phyloP scores from a whole-genome alignment of 2,797 vertebrate species.

The Octomys mimax region DNA sequence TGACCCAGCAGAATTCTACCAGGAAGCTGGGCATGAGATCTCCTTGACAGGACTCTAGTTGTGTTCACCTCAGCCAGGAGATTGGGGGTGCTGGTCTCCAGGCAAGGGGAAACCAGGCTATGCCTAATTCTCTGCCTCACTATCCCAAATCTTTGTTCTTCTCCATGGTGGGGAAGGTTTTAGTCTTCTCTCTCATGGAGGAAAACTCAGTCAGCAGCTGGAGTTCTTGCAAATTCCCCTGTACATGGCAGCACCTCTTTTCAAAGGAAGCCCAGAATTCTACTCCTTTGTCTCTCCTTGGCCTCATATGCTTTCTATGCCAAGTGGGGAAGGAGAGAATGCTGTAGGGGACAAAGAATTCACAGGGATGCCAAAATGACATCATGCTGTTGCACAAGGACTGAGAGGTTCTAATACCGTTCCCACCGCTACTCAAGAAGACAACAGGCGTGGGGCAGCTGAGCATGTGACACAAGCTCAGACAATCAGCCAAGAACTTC shows the following conservation, averaged over 20 bases:
- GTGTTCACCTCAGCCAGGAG: background rate
- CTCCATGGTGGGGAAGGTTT: background rate
- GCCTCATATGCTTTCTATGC: background rate
- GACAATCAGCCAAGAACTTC: background rate
- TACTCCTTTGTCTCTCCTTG: background rate
- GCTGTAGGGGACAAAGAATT: background rate
- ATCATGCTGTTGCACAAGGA: background rate
- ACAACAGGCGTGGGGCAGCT: background rate
- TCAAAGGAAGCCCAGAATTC: background rate
- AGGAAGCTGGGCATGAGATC: background rate
- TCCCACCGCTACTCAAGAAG: background rate
- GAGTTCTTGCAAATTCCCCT: background rate
- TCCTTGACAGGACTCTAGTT: background rate
- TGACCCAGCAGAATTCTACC: no score
- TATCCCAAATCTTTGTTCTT: background rate
- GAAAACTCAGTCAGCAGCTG: background rate
- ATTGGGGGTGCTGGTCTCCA: background rate
- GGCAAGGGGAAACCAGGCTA: background rate
- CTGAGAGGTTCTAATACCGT: fast-evolving
- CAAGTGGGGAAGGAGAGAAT: background rate
- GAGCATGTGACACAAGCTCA: fast-evolving
- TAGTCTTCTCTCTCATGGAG: background rate
- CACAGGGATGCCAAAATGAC: background rate
- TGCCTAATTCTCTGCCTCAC: background rate
- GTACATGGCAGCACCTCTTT: background rate